Base-by-base conservation (phyloP, 2,113 vertebrate species). In the Dasyurus viverrinus region DNA sequence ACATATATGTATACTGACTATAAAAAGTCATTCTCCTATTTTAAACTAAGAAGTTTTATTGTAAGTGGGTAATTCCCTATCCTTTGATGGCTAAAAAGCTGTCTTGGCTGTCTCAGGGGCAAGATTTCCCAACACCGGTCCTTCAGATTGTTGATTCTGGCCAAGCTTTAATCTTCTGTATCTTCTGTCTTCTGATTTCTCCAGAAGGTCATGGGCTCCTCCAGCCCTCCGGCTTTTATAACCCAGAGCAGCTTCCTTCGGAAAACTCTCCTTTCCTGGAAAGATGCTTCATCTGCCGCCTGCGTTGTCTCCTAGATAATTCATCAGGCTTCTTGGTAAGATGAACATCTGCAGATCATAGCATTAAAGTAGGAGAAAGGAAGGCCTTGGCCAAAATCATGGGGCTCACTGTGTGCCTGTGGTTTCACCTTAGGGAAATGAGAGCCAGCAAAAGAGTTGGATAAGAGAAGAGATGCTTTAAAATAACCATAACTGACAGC, bases 281-380 rank as follows among this genome's bases (percentile, higher is more conserved):
- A 98, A 98, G 99, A 93, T 99, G 98, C 97, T 99, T 99, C 55
- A 94, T 99, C 54, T 99, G 99, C 96, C 99, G 99, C 93, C 99
- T 99, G 92, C 98, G 99, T 95, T 99, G 99, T 97, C 99, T 99
- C 0, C 97, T 99, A 95, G 99, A 99, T 98, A 99, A 99, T 98
- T 99, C 99, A 14, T 99, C 99, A 23, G 99, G 99, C 84, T 99
- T 99, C 94, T 98, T 99, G 98, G 99, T 99, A 95, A 94, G 98
- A 23, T 36, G 0, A 93, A 36, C 54, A 16, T 90, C n/a, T 90
- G 14, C 0, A 0, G 42, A 53, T 6, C 16, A 1, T 84, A 16
- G 0, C 92, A 1, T n/a, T 24, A 52, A 46, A 12, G 14, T 14
- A 50, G 3, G 94, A 92, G 94, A 50, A 60, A 42, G 25, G 16